A percentile compares a stretch with the other conserved stretches of the same genome.
Conservation (phyloP, 2,888 invertebrate genomes). For the Ditula angustiorana region DNA sequence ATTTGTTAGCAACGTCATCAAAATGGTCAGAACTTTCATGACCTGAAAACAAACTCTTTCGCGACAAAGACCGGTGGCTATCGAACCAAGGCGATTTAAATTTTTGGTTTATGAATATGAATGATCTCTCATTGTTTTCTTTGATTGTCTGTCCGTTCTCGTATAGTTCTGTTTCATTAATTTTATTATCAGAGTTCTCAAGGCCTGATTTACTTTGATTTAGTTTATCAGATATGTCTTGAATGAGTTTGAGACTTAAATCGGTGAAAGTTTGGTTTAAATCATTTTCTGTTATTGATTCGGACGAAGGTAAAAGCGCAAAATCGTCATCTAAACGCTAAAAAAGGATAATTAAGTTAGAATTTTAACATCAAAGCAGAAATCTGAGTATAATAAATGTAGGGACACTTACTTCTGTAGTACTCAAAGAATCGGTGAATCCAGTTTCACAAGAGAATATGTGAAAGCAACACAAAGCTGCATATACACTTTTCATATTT, state of each 20-base stretch:
- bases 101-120: constrained; percentile 64
- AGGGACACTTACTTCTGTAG: background rate
- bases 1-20: background rate
- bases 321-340: constrained; percentile 4
- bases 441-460: background rate
- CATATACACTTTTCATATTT: background rate
- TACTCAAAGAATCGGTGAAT: background rate
- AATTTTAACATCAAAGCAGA: background rate
- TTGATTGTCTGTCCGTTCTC: constrained; percentile 48
- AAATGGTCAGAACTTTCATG: background rate
- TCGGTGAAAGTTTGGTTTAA: background rate
- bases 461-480: background rate
- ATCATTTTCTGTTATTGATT: background rate
- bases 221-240: background rate
- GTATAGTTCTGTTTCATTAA: constrained; percentile 56
- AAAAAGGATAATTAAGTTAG: background rate
- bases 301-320: background rate
- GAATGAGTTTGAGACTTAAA: background rate
- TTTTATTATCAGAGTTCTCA: constrained; percentile 37
- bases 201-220: constrained; percentile 35
- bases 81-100: constrained; percentile 50
- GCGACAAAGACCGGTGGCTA: constrained; percentile 19
- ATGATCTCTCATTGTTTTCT: constrained; percentile 61
- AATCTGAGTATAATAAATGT: background rate
- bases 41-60: background rate